These are phyloP conservation scores for Rattus norvegicus DNA, from an alignment of 2,113 vertebrate genomes.

Conservation along the genomic window DNA sequence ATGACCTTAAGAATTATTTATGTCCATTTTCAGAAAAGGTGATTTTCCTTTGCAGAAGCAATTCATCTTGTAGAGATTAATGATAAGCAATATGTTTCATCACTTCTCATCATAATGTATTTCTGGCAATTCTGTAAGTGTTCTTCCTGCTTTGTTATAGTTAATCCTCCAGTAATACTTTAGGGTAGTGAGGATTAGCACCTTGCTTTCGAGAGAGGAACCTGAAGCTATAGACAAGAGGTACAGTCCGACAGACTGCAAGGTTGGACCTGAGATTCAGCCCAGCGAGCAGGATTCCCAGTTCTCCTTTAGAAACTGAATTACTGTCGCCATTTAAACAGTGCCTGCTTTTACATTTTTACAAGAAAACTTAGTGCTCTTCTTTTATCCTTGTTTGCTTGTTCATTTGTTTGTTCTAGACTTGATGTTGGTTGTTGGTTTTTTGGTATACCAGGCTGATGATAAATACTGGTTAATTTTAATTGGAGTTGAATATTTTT, in stretches of 20 bases:
- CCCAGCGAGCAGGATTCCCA: neutral
- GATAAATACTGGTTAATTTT: neutral
- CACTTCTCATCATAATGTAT: neutral
- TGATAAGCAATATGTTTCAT: constrained; percentile 1
- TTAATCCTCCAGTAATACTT: neutral
- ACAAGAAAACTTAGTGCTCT: neutral
- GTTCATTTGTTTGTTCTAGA: neutral
- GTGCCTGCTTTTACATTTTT: neutral
- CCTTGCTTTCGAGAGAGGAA: constrained; percentile 17
- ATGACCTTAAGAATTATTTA: neutral
- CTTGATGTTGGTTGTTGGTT: neutral
- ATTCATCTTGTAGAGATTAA: neutral
- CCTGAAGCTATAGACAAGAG: neutral
- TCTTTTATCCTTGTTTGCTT: neutral
- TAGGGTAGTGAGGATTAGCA: neutral
- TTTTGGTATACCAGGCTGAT: neutral
- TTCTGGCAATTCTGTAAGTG: constrained; percentile 18
- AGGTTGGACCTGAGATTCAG: neutral
- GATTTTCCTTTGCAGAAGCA: neutral
- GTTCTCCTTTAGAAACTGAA: neutral
- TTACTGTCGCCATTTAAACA: neutral
- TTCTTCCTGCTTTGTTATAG: neutral
- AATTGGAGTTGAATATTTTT: neutral
- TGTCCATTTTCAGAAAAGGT: constrained; percentile 11
- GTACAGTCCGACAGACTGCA: neutral